A percentile compares a stretch with the other conserved stretches of the same genome.
Conservation (phyloP, 35 echinoderm and acorn worm species). For the Lytechinus variegatus region DNA sequence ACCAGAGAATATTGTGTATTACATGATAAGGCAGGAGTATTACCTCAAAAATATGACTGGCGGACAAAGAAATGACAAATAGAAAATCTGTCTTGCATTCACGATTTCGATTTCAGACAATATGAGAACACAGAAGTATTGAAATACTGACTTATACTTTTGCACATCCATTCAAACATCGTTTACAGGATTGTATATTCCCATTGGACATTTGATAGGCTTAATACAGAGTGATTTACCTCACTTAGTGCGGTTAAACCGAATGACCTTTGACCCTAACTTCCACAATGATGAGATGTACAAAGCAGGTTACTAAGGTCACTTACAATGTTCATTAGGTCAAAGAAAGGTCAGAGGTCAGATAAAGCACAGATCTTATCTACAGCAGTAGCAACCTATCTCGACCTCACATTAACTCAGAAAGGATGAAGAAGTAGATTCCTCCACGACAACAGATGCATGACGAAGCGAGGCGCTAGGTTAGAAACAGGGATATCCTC, state of each 20-base stretch:
- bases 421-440: background rate
- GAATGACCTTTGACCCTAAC: background rate
- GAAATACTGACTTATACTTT: background rate
- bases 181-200: background rate
- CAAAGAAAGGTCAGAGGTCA: background rate
- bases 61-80: background rate
- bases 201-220: background rate
- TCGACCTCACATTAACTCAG: background rate
- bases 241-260: background rate
- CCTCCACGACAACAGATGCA: background rate
- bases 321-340: background rate
- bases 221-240: background rate
- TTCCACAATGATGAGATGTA: background rate
- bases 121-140: background rate
- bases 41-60: background rate
- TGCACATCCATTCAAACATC: background rate
- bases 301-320: background rate
- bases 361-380: background rate
- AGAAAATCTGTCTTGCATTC: background rate
- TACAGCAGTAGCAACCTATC: background rate
- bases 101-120: background rate
- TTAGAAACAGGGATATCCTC: background rate
- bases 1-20: background rate
- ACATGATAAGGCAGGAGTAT: background rate
- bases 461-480: background rate